A percentile compares a stretch with the other conserved stretches of the same genome.
Evolutionary conservation across 2,888 invertebrate species (phyloP).

Genomic region (Entomobrya proxima): DNA sequence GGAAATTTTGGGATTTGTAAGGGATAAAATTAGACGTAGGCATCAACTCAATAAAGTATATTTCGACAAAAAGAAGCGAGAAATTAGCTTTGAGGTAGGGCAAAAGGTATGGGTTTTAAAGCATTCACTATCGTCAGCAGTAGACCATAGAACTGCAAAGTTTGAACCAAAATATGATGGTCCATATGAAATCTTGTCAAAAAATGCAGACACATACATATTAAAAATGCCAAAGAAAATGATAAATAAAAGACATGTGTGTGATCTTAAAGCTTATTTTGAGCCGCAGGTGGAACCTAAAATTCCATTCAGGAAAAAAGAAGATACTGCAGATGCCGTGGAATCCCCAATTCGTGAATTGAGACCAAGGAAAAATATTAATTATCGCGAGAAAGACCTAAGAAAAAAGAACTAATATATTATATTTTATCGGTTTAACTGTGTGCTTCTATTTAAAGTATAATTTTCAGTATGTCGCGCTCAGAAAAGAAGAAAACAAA

Average conservation of each 20-base stretch:
- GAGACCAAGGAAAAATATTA: neutral
- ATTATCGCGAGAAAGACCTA: neutral
- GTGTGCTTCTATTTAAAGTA: neutral
- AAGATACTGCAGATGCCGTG: neutral
- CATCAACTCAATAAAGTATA: constrained; percentile 48
- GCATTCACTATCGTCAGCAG: neutral
- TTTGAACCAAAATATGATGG: neutral
- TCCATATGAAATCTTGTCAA: neutral
- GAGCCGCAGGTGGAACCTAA: neutral
- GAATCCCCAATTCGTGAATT: neutral
- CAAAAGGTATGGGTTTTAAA: constrained; percentile 36
- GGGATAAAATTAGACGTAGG: constrained; percentile 17
- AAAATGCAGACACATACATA: neutral
- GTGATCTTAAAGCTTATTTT: constrained; percentile 8
- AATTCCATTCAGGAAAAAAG: neutral
- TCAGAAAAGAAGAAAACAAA: neutral
- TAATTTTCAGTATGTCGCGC: neutral
- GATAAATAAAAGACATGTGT: constrained; percentile 10
- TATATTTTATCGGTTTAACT: neutral
- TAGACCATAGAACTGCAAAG: neutral
- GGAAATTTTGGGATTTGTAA: constrained; percentile 12
- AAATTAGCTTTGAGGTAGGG: constrained; percentile 19
- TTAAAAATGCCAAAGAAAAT: neutral
- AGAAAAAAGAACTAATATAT: neutral
- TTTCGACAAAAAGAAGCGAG: constrained; percentile 42